A percentile compares a stretch with the other conserved stretches of the same genome.
Conservation (phyloP, 1,140 invertebrate genomes). For the Probaryconus sp. region DNA sequence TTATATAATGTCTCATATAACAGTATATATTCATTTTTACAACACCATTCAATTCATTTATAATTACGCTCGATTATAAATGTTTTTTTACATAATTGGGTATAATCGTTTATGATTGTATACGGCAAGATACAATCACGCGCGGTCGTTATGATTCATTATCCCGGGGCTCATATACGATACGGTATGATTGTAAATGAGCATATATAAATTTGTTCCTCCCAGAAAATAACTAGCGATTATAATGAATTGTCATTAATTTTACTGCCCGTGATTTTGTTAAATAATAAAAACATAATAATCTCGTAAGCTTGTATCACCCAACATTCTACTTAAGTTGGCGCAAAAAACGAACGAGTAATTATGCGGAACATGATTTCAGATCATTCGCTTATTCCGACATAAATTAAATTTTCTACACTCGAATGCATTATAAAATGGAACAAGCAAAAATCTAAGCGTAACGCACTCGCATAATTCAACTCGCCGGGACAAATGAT, state of each 20-base stretch:
- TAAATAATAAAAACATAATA: constrained; percentile 35
- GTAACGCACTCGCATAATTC: constrained; percentile 26
- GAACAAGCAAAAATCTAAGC: constrained; percentile 32
- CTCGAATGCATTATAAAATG: constrained; percentile 7
- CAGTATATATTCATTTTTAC: constrained; percentile 37
- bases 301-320: constrained; percentile 4
- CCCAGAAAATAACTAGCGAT: constrained; percentile 32
- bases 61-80: constrained; percentile 44
- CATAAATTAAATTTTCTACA: constrained; percentile 19
- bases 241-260: constrained; percentile 53
- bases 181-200: constrained; percentile 29
- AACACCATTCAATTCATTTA: constrained; percentile 41
- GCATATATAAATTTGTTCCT: constrained; percentile 58
- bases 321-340: constrained; percentile 12
- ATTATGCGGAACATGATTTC: constrained; percentile 29
- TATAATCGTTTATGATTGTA: constrained; percentile 46
- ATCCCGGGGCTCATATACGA: constrained; percentile 23
- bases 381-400: no score
- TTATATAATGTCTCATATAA: constrained; percentile 36
- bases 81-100: constrained; percentile 53
- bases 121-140: constrained; percentile 22
- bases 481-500: constrained; percentile 33
- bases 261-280: constrained; percentile 47
- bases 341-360: constrained; percentile 1
- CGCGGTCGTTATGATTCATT: constrained; percentile 52